A percentile compares a stretch with the other conserved stretches of the same genome.
These are phyloP conservation scores for Cryptoblepharus egeriae DNA, from an alignment of 2,797 vertebrate genomes.

Conservation along the genomic window DNA sequence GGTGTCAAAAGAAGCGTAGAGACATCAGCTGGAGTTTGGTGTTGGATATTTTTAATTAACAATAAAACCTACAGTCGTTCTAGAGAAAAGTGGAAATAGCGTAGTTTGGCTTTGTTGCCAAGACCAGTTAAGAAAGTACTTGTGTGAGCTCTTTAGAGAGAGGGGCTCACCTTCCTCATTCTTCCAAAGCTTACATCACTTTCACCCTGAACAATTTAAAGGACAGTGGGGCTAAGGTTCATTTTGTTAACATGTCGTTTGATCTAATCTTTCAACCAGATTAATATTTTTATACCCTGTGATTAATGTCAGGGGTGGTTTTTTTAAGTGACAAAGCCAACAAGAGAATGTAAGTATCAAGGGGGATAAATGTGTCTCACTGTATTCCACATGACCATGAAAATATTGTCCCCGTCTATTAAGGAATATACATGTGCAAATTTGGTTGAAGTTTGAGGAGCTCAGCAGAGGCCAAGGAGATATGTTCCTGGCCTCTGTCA, in stretches of 20 bases:
- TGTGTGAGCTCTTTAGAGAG: not conserved
- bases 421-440: not conserved
- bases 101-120: not conserved
- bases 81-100: not conserved
- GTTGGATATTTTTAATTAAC: conserved; percentile 7
- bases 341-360: not conserved
- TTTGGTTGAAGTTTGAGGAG: not conserved
- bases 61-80: conserved; percentile 3
- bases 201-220: not conserved
- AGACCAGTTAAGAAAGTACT: conserved; percentile 22
- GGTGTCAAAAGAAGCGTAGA: not conserved
- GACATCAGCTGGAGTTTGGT: not conserved
- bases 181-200: not conserved
- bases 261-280: conserved; percentile 18
- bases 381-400: not conserved
- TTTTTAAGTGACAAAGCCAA: conserved; percentile 6
- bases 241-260: not conserved
- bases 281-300: conserved; percentile 9
- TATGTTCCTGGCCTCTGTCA: no score
- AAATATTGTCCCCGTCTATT: not conserved
- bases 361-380: not conserved
- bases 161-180: conserved; percentile 22
- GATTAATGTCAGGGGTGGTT: conserved; percentile 20
- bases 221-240: not conserved
- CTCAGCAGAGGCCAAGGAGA: no score